Conservation (phyloP, 2,797 vertebrate genomes). For the Squalus acanthias region DNA sequence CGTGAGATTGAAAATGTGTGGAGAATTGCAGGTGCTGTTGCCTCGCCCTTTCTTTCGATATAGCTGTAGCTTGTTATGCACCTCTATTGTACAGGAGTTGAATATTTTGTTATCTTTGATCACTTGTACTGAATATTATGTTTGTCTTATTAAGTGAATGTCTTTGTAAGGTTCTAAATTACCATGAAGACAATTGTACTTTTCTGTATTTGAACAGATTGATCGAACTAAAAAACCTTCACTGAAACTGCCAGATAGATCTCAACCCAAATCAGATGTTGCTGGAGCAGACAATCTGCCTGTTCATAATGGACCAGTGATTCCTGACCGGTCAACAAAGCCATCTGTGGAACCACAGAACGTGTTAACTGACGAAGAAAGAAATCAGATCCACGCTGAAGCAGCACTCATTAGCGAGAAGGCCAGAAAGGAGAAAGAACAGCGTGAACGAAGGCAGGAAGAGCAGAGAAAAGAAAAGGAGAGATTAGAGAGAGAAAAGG, state of each 20-base stretch:
- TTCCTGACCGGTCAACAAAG: slow-evolving; percentile 81
- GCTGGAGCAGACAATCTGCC: slow-evolving; percentile 52
- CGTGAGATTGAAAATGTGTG: not conserved
- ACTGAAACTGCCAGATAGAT: slow-evolving; percentile 55
- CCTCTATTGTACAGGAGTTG: not conserved
- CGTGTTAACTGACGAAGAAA: slow-evolving; percentile 69
- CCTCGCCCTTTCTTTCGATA: not conserved
- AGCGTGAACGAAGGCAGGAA: slow-evolving; percentile 56
- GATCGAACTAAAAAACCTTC: slow-evolving; percentile 88
- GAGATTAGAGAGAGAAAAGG: slow-evolving; percentile 43
- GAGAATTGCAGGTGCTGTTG: not conserved
- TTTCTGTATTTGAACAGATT: slow-evolving; percentile 59
- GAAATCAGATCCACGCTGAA: slow-evolving; percentile 64
- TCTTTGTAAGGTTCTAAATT: not conserved
- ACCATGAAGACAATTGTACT: not conserved
- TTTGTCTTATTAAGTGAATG: not conserved
- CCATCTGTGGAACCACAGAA: slow-evolving; percentile 52
- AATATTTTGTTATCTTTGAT: not conserved
- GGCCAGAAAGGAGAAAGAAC: slow-evolving; percentile 68
- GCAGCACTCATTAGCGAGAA: slow-evolving; percentile 65
- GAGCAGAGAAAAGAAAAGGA: slow-evolving; percentile 47
- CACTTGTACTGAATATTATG: not conserved
- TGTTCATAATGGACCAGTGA: slow-evolving; percentile 59
- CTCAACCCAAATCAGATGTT: slow-evolving; percentile 57
- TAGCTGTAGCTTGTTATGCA: not conserved